A percentile compares a stretch with the other conserved stretches of the same genome.
phyloP scores from a whole-genome alignment of 2,113 vertebrate species.

The zebrafish (Danio rerio) region DNA sequence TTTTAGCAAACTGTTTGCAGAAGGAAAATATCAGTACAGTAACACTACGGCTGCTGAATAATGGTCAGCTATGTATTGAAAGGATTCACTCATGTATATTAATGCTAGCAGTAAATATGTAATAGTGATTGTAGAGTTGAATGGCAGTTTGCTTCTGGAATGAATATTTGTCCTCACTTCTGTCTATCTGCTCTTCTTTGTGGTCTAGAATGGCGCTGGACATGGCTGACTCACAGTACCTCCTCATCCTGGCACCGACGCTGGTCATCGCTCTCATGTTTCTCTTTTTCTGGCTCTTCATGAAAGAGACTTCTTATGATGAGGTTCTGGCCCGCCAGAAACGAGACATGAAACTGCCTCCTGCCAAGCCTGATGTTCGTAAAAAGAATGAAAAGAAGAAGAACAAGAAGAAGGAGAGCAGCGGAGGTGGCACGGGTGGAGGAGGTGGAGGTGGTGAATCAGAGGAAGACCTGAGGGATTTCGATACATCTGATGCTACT shows the following conservation, averaged over 20 bases:
- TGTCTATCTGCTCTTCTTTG: not conserved
- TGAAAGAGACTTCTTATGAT: constrained; percentile 97
- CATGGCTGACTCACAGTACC: constrained; percentile 94
- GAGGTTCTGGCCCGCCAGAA: constrained; percentile 95
- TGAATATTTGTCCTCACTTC: not conserved
- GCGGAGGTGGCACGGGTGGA: constrained; percentile 75
- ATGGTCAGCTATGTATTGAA: too few species aligned
- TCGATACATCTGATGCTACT: constrained; percentile 82
- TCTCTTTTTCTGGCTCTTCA: constrained; percentile 99
- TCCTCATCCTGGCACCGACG: constrained; percentile 91
- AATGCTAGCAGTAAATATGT: too few species aligned
- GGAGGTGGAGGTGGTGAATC: constrained; percentile 86
- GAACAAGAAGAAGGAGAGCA: constrained; percentile 92
- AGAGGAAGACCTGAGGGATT: constrained; percentile 88
- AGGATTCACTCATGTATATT: too few species aligned
- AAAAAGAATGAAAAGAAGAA: constrained; percentile 96
- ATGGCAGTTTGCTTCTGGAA: not conserved
- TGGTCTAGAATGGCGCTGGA: constrained; percentile 87
- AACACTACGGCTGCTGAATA: too few species aligned
- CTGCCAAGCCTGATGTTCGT: constrained; percentile 84
- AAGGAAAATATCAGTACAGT: too few species aligned
- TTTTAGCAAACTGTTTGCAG: too few species aligned
- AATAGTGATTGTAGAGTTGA: not conserved
- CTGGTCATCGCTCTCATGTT: constrained; percentile 94
- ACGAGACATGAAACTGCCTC: constrained; percentile 86